A percentile compares a stretch with the other conserved stretches of the same genome.
phyloP scores from a whole-genome alignment of 2,113 vertebrate species.

The Typhlomys cinereus region DNA sequence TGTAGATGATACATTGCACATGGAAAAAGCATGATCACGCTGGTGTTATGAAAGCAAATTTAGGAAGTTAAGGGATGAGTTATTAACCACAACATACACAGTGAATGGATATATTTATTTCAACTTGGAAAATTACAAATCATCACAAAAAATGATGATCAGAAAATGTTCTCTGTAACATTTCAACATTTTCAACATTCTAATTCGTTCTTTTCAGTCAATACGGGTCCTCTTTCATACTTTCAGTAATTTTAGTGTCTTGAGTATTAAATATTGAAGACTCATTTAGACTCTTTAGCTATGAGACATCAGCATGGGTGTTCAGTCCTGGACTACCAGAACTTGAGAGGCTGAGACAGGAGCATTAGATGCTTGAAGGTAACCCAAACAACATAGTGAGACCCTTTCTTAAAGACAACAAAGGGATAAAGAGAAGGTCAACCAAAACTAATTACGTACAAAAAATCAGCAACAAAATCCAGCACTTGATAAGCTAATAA shows the following conservation, averaged over 20 bases:
- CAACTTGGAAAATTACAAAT: background rate
- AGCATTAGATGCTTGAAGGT: background rate
- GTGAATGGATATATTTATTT: background rate
- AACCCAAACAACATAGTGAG: background rate
- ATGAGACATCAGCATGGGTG: background rate
- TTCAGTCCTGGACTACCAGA: background rate
- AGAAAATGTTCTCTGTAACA: background rate
- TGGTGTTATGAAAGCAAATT: slow-evolving; percentile 26
- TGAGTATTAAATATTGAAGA: background rate
- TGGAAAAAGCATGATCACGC: background rate
- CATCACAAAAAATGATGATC: background rate
- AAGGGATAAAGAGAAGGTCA: no score
- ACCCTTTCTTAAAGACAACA: background rate
- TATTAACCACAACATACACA: background rate
- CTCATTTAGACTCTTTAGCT: background rate
- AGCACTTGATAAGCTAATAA: no score
- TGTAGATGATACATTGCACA: background rate
- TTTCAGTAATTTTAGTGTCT: background rate
- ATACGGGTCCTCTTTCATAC: background rate
- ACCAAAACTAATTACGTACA: no score
- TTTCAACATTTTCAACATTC: slow-evolving; percentile 25
- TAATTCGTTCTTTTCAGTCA: background rate
- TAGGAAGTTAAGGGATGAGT: slow-evolving; percentile 45
- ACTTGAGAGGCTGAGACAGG: background rate
- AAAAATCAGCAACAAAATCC: no score